A percentile compares a stretch with the other conserved stretches of the same genome.
phyloP scores from a whole-genome alignment of 2,113 vertebrate species.

The Hippocampus comes region DNA sequence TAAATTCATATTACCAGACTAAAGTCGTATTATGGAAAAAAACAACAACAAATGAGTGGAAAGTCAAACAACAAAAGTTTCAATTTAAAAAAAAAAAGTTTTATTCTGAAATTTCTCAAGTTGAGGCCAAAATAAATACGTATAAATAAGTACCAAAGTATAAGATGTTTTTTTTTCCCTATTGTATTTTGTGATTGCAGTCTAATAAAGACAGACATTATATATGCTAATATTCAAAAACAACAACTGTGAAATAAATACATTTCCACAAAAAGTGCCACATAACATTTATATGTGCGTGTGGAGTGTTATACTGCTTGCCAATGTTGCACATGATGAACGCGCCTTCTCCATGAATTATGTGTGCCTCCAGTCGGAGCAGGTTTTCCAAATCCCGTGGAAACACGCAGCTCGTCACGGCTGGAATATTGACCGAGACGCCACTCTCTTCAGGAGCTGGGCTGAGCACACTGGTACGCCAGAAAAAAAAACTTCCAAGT shows the following conservation, averaged over 20 bases:
- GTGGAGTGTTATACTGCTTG: not conserved
- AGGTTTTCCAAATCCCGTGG: constrained; percentile 78
- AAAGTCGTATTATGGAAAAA: too few species aligned
- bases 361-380: constrained; percentile 52
- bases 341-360: not conserved
- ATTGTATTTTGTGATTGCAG: not conserved
- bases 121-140: not conserved
- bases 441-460: constrained; percentile 78
- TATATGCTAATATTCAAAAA: not conserved
- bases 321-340: not conserved
- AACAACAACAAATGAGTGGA: too few species aligned
- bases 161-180: not conserved
- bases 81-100: too few species aligned
- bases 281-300: too few species aligned
- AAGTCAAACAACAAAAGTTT: too few species aligned
- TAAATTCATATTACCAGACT: too few species aligned
- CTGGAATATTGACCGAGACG: constrained; percentile 77
- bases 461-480: constrained; percentile 74
- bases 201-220: not conserved
- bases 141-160: not conserved
- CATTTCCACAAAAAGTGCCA: too few species aligned
- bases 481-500: too few species aligned
- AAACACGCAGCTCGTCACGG: constrained; percentile 77
- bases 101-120: not conserved
- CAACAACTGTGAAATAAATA: not conserved